Evolutionary conservation across 2,113 vertebrate genomes (phyloP).

Genomic region (Albula glossodonta): DNA sequence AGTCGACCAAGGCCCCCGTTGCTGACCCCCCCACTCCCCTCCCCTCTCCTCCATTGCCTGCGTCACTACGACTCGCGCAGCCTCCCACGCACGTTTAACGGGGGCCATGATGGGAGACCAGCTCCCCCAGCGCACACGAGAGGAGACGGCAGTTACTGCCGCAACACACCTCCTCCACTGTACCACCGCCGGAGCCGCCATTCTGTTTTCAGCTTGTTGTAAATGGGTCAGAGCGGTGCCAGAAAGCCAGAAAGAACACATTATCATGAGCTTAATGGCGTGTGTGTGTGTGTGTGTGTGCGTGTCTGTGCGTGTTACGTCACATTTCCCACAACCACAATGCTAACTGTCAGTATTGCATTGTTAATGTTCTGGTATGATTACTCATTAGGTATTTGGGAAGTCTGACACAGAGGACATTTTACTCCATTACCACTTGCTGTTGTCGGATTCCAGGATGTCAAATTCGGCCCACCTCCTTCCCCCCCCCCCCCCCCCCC

Average conservation of each 20-base stretch:
- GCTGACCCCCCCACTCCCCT: background rate
- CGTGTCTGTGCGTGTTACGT: background rate
- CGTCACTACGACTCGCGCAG: background rate
- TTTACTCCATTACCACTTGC: too few species aligned
- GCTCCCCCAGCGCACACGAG: background rate
- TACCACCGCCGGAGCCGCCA: background rate
- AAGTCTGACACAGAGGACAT: background rate
- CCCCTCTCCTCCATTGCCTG: background rate
- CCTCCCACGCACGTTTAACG: background rate
- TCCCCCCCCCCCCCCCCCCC: too few species aligned
- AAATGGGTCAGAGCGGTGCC: background rate
- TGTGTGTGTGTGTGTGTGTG: too few species aligned
- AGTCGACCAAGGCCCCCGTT: slow-evolving; percentile 36
- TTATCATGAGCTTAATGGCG: background rate
- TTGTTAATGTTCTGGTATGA: background rate
- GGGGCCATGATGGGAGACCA: background rate
- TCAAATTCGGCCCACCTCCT: background rate
- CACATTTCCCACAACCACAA: background rate
- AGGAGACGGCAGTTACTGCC: background rate
- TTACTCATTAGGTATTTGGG: background rate
- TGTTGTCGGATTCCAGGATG: background rate
- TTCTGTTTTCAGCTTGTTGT: background rate
- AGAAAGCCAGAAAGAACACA: background rate
- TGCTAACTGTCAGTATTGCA: background rate
- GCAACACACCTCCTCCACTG: background rate